Percentiles rank a stretch among this genome's conserved stretches.
These are phyloP conservation scores for Caloenas nicobarica DNA, from an alignment of 2,113 vertebrate genomes.

Conservation along the genomic window DNA sequence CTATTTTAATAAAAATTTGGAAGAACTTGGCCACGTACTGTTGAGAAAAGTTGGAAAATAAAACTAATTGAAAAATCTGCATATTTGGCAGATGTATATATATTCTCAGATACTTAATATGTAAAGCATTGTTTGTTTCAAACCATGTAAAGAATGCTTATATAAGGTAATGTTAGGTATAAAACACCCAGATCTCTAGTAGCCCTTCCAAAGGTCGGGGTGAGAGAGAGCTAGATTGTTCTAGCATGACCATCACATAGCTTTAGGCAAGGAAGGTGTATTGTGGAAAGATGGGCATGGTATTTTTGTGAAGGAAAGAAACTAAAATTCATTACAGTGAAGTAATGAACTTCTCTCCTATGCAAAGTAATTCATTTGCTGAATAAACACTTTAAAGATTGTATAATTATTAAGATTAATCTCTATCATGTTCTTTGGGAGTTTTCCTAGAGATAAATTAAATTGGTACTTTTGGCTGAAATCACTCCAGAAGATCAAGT, in stretches of 20 bases:
- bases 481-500: background rate
- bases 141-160: background rate
- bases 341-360: background rate
- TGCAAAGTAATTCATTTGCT: background rate
- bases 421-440: background rate
- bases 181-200: background rate
- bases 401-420: background rate
- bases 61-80: background rate
- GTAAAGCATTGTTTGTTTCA: background rate
- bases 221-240: background rate
- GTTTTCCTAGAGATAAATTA: background rate
- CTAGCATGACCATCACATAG: background rate
- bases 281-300: background rate
- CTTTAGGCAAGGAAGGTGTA: background rate
- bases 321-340: background rate
- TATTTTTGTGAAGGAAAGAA: background rate
- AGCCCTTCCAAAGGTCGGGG: background rate
- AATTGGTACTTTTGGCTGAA: background rate
- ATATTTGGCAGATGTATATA: background rate
- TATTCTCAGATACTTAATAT: background rate
- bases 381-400: background rate
- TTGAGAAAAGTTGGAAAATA: background rate
- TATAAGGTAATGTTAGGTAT: background rate
- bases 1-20: background rate
- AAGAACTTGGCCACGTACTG: background rate